Conservation (phyloP, 2,113 vertebrate genomes). For the Mesocricetus auratus region DNA sequence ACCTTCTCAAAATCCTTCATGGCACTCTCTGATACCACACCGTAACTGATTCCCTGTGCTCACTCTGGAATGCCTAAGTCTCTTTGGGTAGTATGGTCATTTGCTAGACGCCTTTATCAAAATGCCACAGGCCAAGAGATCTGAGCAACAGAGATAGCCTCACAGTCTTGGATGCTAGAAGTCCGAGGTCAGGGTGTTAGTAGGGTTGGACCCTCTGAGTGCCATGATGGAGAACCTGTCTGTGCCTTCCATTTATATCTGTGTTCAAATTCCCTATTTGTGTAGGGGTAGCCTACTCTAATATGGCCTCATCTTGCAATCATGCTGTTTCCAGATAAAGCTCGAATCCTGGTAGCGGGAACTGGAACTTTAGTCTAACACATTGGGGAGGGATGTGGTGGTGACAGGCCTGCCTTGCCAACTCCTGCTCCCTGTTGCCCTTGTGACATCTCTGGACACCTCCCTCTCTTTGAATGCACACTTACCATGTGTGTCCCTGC, state of each 20-base stretch:
- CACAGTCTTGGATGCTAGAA: not conserved
- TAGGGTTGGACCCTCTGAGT: not conserved
- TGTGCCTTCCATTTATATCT: not conserved
- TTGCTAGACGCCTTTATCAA: not conserved
- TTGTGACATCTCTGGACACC: not conserved
- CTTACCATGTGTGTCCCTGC: not conserved
- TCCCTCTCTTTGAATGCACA: not conserved
- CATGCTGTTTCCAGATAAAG: not conserved
- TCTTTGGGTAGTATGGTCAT: not conserved
- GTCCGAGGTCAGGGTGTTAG: not conserved
- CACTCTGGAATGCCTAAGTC: not conserved
- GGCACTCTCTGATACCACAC: not conserved
- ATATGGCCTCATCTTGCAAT: not conserved
- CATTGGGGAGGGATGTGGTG: not conserved
- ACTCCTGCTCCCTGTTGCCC: not conserved
- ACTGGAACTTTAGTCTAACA: not conserved
- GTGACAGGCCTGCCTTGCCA: not conserved
- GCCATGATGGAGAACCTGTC: not conserved
- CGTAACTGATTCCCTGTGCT: not conserved
- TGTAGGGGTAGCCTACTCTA: not conserved
- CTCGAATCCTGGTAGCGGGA: not conserved
- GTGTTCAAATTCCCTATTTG: not conserved
- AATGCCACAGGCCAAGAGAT: not conserved
- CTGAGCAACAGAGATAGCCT: not conserved
- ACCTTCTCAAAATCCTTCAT: not conserved